Conservation (phyloP, 2,797 vertebrate genomes). For the Megalops cyprinoides region DNA sequence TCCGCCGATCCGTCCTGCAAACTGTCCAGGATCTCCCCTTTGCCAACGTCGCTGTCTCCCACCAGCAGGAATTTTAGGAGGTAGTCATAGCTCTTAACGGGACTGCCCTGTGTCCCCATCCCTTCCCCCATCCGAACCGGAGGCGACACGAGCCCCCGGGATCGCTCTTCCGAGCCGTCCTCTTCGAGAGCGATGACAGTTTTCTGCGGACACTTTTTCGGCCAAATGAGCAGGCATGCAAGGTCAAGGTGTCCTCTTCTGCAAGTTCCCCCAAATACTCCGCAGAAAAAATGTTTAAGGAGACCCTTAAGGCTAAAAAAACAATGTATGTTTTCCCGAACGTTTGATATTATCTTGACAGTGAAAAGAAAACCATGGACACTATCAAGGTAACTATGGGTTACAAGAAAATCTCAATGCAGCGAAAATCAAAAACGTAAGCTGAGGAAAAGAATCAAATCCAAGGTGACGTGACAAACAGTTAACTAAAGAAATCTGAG, state of each 20-base stretch:
- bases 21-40: constrained; percentile 95
- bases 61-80: constrained; percentile 95
- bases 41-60: constrained; percentile 97
- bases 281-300: neutral
- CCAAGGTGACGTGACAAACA: neutral
- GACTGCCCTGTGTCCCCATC: constrained; percentile 94
- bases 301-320: neutral
- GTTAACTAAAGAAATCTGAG: neutral
- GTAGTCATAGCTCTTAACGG: constrained; percentile 98
- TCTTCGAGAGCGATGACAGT: neutral
- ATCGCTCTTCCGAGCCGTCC: neutral
- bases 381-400: neutral
- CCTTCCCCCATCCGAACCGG: constrained; percentile 78
- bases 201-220: constrained; percentile 8
- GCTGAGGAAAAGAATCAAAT: neutral
- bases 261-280: neutral
- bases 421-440: neutral
- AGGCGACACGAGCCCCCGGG: constrained; percentile 30
- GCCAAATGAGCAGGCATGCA: constrained; percentile 16
- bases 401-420: neutral
- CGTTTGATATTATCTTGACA: neutral
- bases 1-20: constrained; percentile 93
- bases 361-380: neutral
- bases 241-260: constrained; percentile 12
- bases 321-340: neutral